Evolutionary conservation across 2,113 vertebrate species (phyloP).

Genomic region (Sceloporus undulatus): DNA sequence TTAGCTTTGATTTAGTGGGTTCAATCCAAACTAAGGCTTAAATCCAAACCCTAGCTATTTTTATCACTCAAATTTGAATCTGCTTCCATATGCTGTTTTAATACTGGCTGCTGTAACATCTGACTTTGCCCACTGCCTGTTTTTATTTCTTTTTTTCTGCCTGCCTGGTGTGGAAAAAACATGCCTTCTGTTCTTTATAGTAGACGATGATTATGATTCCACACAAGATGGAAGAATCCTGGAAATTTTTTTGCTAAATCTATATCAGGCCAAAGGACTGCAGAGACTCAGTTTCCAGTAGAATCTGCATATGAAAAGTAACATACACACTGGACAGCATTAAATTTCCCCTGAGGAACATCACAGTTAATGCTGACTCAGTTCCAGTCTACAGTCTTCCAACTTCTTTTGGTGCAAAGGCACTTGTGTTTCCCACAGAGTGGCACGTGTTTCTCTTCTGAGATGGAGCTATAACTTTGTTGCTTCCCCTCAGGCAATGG

Average conservation of each 20-base stretch:
- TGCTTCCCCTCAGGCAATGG: slow-evolving; percentile 18
- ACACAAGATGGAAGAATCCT: no score
- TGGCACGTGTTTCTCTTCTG: neutral
- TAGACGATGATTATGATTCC: neutral
- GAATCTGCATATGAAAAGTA: neutral
- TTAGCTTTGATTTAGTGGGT: no score
- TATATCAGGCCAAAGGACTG: neutral
- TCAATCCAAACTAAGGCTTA: no score
- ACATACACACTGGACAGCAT: neutral
- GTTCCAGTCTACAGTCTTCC: neutral
- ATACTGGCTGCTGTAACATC: neutral
- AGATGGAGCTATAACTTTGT: neutral
- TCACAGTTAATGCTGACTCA: neutral
- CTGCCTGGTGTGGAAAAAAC: neutral
- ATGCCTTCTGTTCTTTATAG: neutral
- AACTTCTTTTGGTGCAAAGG: neutral
- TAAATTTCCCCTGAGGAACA: neutral
- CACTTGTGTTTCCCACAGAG: neutral
- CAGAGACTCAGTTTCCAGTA: neutral
- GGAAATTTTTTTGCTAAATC: neutral
- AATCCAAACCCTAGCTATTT: neutral
- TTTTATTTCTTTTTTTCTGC: neutral
- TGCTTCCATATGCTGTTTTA: neutral
- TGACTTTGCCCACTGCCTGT: neutral
- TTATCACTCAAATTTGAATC: neutral